Conservation (phyloP, 92 coral and sea anemone genomes). For the Pocillopora grandis region DNA sequence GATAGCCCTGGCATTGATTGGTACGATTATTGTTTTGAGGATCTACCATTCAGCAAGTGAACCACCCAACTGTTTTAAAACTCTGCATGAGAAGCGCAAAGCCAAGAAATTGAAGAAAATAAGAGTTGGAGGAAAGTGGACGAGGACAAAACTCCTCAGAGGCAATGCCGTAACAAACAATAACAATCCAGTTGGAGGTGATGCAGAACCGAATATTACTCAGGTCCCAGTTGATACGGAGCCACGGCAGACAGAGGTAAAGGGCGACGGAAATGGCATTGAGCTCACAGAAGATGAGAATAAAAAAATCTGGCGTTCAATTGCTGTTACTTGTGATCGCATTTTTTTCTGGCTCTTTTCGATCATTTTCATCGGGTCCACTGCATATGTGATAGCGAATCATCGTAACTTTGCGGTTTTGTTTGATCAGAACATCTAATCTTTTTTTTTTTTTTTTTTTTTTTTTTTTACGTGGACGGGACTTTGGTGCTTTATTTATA, state of each 20-base stretch:
- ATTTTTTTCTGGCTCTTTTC: conserved; percentile 34
- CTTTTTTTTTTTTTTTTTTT: too few relatives aligned
- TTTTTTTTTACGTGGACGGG: too few relatives aligned
- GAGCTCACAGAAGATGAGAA: conserved; percentile 17
- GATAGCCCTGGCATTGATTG: conserved; percentile 47
- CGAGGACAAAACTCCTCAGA: background rate
- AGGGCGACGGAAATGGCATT: background rate
- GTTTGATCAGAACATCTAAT: background rate
- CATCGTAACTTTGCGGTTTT: background rate
- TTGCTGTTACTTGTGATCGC: conserved; percentile 27
- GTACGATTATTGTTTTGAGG: conserved; percentile 55
- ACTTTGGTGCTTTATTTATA: too few relatives aligned
- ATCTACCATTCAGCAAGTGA: conserved; percentile 28
- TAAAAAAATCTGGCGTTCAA: conserved; percentile 29
- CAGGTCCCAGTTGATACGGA: background rate
- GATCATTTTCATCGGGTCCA: conserved; percentile 10
- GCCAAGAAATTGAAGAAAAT: background rate
- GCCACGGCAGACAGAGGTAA: background rate
- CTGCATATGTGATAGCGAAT: background rate
- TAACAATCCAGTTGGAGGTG: background rate
- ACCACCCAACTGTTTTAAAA: conserved; percentile 30
- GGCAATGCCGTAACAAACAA: conserved; percentile 15
- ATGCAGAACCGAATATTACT: background rate
- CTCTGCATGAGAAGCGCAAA: background rate
- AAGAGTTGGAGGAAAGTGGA: background rate